Evolutionary conservation across 92 coral and sea anemone genomes (phyloP), one percentile per base, ranked within the genome.

Genomic region (Epizoanthus stellaris): DNA sequence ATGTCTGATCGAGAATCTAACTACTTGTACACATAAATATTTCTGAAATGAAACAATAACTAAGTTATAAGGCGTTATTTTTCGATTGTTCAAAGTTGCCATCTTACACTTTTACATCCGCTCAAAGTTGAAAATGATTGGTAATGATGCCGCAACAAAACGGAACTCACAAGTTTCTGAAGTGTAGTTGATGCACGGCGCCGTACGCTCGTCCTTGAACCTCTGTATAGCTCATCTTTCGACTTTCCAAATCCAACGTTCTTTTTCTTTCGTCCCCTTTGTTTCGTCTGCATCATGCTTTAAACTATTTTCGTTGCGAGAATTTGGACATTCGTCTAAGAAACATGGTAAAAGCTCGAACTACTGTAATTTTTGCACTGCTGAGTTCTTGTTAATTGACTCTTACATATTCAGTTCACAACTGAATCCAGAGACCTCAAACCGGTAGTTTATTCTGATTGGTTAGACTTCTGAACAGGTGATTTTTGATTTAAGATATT

Each of bases 221-320:
- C 74, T 57, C 81, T 90, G 54, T 85, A 88, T 66, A 69, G 72
- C 89, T 88, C 91, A 40, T 94, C 95, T 59, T 94, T 94, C 64
- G 92, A 86, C 80, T 87, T 85, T 4, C 77, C 81, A 87, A 87
- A 80, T 8, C 70, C 93, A 56, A 63, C 52, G 49, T 47, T 75
- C 19, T 75, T 75, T 49, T 58, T 75, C 30, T 58, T 75, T 4
- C 81, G 38, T 16, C 67, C 81, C 60, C 52, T 58, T 45, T 56
- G 81, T 16, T 65, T 43, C 81, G 57, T 54, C 13, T 75, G 80
- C 64, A 75, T 75, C 80, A 77, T 77, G 70, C 38, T 77, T 77
- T 77, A 36, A 77, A 42, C 6, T n/a, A 71, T 36, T 38, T 39
- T 40, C 45, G 42, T 39, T 56, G 34, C 19, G n/a, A 39, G 68